A percentile compares a stretch with the other conserved stretches of the same genome.
phyloP scores from a whole-genome alignment of 2,113 vertebrate genomes.

The Talpa occidentalis region DNA sequence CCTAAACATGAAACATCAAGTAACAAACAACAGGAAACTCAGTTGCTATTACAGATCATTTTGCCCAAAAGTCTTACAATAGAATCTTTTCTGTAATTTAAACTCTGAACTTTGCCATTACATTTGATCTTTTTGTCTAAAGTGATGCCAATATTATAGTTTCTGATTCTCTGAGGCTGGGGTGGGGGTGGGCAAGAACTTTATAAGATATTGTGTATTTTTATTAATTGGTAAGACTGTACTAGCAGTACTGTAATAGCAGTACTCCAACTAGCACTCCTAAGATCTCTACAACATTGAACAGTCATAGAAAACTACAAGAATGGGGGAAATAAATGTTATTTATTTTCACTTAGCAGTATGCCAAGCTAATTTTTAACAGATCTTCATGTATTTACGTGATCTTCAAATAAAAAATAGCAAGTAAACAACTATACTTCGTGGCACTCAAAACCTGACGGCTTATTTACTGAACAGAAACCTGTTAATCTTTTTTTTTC shows the following conservation, averaged over 20 bases:
- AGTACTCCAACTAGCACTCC: constrained; percentile 13
- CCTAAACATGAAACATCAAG: constrained; percentile 55
- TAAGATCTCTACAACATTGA: constrained; percentile 41
- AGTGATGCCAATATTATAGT: constrained; percentile 21
- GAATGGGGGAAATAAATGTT: not conserved
- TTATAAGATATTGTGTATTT: not conserved
- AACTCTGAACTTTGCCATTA: constrained; percentile 51
- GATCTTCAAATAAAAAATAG: constrained; percentile 1
- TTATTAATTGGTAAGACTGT: not conserved
- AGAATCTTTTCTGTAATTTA: constrained; percentile 49
- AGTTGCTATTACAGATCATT: constrained; percentile 1
- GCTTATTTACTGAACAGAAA: constrained; percentile 30
- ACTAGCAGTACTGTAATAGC: not conserved
- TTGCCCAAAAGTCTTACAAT: constrained; percentile 29
- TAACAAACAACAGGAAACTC: constrained; percentile 57
- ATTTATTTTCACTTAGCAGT: constrained; percentile 19
- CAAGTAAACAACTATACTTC: constrained; percentile 7
- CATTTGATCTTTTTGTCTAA: constrained; percentile 52
- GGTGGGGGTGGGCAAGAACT: not conserved
- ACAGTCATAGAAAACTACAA: not conserved
- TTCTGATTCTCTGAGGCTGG: not conserved
- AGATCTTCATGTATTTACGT: not conserved
- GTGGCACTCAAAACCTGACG: constrained; percentile 17
- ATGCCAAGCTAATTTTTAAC: constrained; percentile 10
- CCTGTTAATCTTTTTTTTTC: constrained; percentile 38